These are phyloP conservation scores for Icerya purchasi DNA, from an alignment of 2,888 invertebrate genomes.

Conservation along the genomic window DNA sequence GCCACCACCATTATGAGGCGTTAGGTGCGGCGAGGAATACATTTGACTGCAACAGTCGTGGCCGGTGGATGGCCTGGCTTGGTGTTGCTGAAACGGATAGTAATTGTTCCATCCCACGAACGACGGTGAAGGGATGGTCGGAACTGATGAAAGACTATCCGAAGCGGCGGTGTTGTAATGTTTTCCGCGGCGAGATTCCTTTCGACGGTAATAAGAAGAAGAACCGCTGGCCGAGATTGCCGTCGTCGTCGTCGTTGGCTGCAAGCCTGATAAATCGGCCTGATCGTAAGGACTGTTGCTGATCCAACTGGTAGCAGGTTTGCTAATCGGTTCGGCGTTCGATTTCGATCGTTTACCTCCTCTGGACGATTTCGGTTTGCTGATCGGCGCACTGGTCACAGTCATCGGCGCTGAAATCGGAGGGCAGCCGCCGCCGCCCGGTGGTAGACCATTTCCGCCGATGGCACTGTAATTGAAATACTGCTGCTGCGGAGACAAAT, in stretches of 20 bases:
- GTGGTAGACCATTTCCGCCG: background rate
- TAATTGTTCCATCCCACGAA: background rate
- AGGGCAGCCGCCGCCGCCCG: background rate
- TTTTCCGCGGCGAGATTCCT: background rate
- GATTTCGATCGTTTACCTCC: background rate
- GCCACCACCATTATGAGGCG: too few species aligned
- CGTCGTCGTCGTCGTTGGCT: background rate
- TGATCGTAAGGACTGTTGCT: background rate
- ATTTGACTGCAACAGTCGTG: background rate
- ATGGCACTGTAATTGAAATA: slow-evolving; percentile 1
- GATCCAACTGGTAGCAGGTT: background rate
- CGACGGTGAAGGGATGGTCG: background rate
- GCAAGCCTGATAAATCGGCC: background rate
- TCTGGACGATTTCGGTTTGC: background rate
- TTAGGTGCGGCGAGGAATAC: background rate
- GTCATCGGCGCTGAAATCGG: slow-evolving; percentile 2
- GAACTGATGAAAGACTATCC: background rate
- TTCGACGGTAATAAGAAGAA: background rate
- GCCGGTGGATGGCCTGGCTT: too few species aligned
- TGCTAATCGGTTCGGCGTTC: background rate
- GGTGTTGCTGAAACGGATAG: background rate
- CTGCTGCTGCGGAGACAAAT: background rate
- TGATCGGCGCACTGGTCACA: background rate
- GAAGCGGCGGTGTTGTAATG: background rate
- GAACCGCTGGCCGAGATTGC: background rate